Percentiles rank a stretch among this genome's conserved stretches.
These are phyloP conservation scores for Linnaemya tessellans DNA, from an alignment of 2,888 invertebrate species.

Conservation along the genomic window DNA sequence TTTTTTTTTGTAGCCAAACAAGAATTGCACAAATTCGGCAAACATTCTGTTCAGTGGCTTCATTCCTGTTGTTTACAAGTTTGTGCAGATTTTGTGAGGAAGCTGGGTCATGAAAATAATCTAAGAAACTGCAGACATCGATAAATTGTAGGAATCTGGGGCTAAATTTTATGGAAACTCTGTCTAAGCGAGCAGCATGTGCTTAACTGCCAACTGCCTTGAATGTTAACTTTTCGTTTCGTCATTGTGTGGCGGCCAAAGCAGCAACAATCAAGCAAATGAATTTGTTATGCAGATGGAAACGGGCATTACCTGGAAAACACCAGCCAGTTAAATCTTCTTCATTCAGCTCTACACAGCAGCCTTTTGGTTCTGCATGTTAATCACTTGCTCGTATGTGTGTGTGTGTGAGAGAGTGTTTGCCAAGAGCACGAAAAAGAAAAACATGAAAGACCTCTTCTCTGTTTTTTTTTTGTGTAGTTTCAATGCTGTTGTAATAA, in stretches of 20 bases:
- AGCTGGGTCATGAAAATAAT: conserved; percentile 73
- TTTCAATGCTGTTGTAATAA: conserved; percentile 63
- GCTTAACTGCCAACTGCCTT: neutral
- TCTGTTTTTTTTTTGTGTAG: neutral
- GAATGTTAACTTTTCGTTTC: conserved; percentile 27
- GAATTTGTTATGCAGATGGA: neutral
- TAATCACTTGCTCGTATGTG: neutral
- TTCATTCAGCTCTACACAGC: neutral
- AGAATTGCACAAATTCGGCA: conserved; percentile 43
- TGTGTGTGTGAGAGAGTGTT: neutral
- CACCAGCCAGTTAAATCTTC: neutral
- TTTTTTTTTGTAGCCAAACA: neutral
- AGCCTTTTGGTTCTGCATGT: neutral
- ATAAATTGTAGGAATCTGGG: conserved; percentile 66
- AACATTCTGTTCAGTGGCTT: conserved; percentile 52
- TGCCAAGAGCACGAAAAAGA: neutral
- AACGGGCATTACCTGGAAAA: neutral
- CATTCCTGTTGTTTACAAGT: neutral
- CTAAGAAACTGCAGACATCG: conserved; percentile 70
- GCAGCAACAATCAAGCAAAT: neutral
- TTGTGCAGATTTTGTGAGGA: conserved; percentile 16
- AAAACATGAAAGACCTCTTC: conserved; percentile 12
- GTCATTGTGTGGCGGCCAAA: neutral
- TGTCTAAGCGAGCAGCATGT: neutral
- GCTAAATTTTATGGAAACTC: conserved; percentile 35